Conservation (phyloP, 2,888 invertebrate genomes). For the Loripinus fragilis region DNA sequence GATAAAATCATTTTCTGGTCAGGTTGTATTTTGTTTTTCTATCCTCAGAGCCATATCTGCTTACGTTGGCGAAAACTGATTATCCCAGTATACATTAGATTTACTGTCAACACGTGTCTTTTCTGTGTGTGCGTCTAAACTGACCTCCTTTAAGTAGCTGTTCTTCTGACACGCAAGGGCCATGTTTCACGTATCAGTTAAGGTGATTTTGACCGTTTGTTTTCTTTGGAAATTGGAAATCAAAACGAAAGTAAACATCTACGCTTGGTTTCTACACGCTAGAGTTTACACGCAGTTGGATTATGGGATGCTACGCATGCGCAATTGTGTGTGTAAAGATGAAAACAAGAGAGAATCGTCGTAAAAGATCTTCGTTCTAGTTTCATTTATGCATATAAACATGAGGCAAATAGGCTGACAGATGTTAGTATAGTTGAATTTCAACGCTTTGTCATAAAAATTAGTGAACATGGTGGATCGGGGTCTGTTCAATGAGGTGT, state of each 20-base stretch:
- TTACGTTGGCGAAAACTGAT: too few species aligned
- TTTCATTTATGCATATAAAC: neutral
- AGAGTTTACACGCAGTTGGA: neutral
- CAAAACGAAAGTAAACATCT: constrained; percentile 8
- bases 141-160: constrained; percentile 79
- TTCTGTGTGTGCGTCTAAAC: too few species aligned
- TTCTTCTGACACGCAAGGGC: constrained; percentile 79
- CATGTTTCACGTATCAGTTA: constrained; percentile 47
- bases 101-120: too few species aligned
- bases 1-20: too few species aligned
- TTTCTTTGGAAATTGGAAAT: neutral
- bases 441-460: neutral
- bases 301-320: constrained; percentile 16
- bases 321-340: constrained; percentile 8
- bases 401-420: neutral
- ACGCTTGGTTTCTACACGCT: neutral
- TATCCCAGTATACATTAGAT: too few species aligned
- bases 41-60: too few species aligned
- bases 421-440: neutral
- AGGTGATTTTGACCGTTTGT: too few species aligned
- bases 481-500: neutral
- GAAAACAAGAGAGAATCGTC: neutral
- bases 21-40: too few species aligned
- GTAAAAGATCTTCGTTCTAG: neutral
- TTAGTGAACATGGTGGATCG: too few species aligned